Evolutionary conservation across 92 coral and sea anemone genomes (phyloP), one percentile per base, ranked within the genome.

Genomic region (Muricea muricata): DNA sequence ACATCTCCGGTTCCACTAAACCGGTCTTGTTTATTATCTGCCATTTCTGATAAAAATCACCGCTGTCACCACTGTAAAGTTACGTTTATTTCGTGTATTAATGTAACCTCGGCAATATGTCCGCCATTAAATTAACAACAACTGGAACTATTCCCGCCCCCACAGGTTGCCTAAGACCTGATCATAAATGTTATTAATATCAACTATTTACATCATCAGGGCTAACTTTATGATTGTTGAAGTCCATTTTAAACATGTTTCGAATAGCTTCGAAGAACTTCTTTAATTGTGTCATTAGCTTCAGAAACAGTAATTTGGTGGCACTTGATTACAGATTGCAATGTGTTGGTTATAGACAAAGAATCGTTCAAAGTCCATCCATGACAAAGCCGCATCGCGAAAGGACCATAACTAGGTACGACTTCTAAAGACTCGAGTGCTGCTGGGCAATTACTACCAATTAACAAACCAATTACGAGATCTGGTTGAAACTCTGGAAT

Each of bases 321-420:
- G 9, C 50, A 65, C 17, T 73, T 84, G 23, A 79, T 46, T 4
- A 34, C 58, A 4, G 66, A 6, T 4, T 26, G 61, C 23, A 50
- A 18, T 17, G 34, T 42, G 35, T 77, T 39, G 47, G 35, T 60
- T 20, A 23, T 25, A 11, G 70, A 63, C 70, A 91, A 48, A 11
- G 92, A 92, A 2, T 88, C 86, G 34, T 88, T 85, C 31, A 91
- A 80, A 14, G 92, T 87, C 92, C 92, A 91, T 20, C 90, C 94
- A 66, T 91, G 90, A 28, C 87, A 75, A 12, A 88, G 83, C 18
- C 82, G 92, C 45, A 91, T 65, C 9, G 94, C 94, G 29, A 88
- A 91, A 18, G 94, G 90, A 30, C 94, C 94, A 78, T 63, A 60
- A 31, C 92, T 85, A n/a, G 92, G 91, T 18, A 89, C 75, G 33